These are phyloP conservation scores for Drosophila busckii DNA, from an alignment of 1,140 invertebrate species.

Conservation along the genomic window DNA sequence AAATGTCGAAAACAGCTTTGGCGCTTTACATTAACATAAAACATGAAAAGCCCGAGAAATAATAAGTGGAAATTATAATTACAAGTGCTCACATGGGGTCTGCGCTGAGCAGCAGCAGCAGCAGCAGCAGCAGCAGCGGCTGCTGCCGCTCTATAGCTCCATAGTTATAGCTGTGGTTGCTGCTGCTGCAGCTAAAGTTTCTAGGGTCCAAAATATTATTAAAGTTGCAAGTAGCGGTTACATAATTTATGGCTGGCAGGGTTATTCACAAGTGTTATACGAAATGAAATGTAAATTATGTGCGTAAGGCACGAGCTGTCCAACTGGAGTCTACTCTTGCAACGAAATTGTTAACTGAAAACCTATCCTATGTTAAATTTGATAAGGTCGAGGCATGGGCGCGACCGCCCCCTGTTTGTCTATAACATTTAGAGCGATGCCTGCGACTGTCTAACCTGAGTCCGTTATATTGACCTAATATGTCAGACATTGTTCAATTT, in stretches of 20 bases:
- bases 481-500: no score
- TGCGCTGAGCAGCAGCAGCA: not conserved
- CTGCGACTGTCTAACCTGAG: no score
- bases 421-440: no score
- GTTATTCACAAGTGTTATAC: conserved; percentile 59
- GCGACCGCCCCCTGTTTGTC: no score
- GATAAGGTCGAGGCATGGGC: no score
- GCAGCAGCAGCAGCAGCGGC: not conserved
- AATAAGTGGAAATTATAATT: conserved; percentile 73
- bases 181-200: conserved; percentile 2
- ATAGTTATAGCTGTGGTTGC: conserved; percentile 5
- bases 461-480: no score
- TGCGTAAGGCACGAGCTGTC: conserved; percentile 44
- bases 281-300: conserved; percentile 57
- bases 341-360: no score
- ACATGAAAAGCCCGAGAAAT: conserved; percentile 52
- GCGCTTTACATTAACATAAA: conserved; percentile 61
- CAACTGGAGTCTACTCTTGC: conserved; percentile 3
- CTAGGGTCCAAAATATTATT: conserved; percentile 26
- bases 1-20: conserved; percentile 74
- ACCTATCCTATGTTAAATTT: no score
- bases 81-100: conserved; percentile 61
- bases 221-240: conserved; percentile 46
- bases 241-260: conserved; percentile 64
- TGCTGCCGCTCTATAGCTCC: no score